Evolutionary conservation across 2,113 vertebrate genomes (phyloP), one percentile per base, ranked within the genome.

Genomic region (Hoplias malabaricus): DNA sequence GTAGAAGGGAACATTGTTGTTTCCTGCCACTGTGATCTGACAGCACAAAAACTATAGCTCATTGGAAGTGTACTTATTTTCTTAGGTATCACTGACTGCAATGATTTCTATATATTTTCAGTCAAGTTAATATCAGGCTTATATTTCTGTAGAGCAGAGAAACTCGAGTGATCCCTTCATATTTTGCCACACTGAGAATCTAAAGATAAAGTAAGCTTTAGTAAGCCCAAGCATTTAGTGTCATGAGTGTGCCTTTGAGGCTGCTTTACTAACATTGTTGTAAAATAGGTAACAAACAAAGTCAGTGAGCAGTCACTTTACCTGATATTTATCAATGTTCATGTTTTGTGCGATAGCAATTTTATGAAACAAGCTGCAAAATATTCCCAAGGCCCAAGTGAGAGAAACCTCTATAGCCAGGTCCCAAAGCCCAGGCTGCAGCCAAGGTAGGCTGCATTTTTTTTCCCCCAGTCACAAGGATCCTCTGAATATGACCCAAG

Each of bases 11-110:
- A 42, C 72, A 21, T 16, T 59, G 70, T 63, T 65, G 61, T 66
- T 36, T 29, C 16, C 57, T 14, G 42, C 43, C 62, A 80, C 78
- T 74, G 73, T 77, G 74, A 77, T 80, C 33, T 54, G 65, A 50
- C 33, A 63, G 54, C 38, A 82, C n/a, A 57, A 27, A 69, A 19
- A 40, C 62, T 42, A 42, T 27, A 70, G n/a, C 57, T 42, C 69
- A 59, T 27, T 38, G 42, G 19, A 78, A 73, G 73, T 73, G 69
- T 73, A 69, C 69, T 65, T 79, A 56, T 23, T 66, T 59, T 36
- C 8, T 33, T 69, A 11, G 59, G 21, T 11, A 34, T 31, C 53
- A 38, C 27, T 62, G 4, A 21, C 25, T n/a, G 19, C 23, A 13
- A 12, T 46, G 40, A 8, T 43, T 43, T n/a, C n/a, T n/a, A 14